Base-by-base conservation (phyloP, 2,888 invertebrate species). In the Cenopis cana region DNA sequence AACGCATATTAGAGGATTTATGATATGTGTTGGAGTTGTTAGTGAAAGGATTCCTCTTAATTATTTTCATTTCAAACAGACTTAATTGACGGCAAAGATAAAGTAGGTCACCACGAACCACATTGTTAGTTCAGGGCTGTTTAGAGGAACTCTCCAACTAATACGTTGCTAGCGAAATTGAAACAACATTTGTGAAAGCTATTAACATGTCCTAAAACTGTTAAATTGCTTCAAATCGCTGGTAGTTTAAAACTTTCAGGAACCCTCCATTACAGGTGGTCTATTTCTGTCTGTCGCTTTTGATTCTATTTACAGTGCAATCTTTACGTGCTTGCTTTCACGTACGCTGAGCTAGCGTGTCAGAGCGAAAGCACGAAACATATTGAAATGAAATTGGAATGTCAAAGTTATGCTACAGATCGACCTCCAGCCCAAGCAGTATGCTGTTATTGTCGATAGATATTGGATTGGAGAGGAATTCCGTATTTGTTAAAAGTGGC, bases 51-150 rank as follows among this genome's bases (percentile, higher is more conserved):
- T n/a, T n/a, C n/a, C n/a, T n/a, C n/a, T n/a, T 33, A 33, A 33
- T 12, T 12, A n/a, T 46, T 46, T n/a, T 8, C 8, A 46, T 14
- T 46, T 46, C 46, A 5, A 46, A n/a, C 46, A 46, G 46, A n/a
- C n/a, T n/a, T n/a, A 6, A 46, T n/a, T 46, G n/a, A 46, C 6
- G 6, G 46, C 1, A 55, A 65, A 55, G 24, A 18, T 55, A 55
- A 64, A 64, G 64, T 64, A 41, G 54, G 41, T 18, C 17, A 55
- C 29, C 57, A 4, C 56, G n/a, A 64, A 54, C 64, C 33, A 10
- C 55, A 9, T 20, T 56, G 55, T 66, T 66, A 46, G 65, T 55
- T 65, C 55, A 55, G 65, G 54, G 36, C 52, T 55, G 55, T 55
- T 46, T n/a, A 14, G 46, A n/a, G 65, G 55, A 46, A 46, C 65